Evolutionary conservation across 1,140 invertebrate species (phyloP).

Genomic region (Zaprionus nigranus): DNA sequence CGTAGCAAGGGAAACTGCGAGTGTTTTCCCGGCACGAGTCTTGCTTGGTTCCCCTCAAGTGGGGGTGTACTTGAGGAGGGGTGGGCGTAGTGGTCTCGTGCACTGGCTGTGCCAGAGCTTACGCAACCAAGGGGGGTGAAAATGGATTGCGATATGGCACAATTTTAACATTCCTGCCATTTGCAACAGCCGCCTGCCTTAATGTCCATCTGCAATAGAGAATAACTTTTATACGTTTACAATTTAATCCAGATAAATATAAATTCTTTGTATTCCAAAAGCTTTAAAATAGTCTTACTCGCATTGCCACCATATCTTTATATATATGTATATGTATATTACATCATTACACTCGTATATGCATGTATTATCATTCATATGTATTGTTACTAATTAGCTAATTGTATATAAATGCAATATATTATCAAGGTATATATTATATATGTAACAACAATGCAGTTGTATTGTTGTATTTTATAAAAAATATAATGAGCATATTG

Average conservation of each 20-base stretch:
- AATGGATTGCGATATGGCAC: constrained; percentile 34
- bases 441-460: too few relatives aligned
- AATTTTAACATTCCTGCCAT: constrained; percentile 20
- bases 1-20: constrained; percentile 6
- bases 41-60: constrained; percentile 24
- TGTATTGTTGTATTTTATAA: too few relatives aligned
- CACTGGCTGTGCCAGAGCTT: background rate
- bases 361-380: too few relatives aligned
- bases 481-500: too few relatives aligned
- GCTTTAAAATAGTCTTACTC: background rate
- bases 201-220: background rate
- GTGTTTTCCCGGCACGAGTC: constrained; percentile 17
- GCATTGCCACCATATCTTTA: too few relatives aligned
- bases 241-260: background rate
- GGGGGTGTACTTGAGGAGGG: background rate
- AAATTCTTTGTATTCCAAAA: background rate
- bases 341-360: too few relatives aligned
- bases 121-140: constrained; percentile 20
- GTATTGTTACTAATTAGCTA: too few relatives aligned
- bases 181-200: constrained; percentile 1
- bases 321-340: too few relatives aligned
- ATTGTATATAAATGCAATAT: too few relatives aligned
- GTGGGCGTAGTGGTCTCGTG: background rate
- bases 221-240: background rate
- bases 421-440: too few relatives aligned